Conservation (phyloP, 2,113 vertebrate species). For the Catharus minimus region DNA sequence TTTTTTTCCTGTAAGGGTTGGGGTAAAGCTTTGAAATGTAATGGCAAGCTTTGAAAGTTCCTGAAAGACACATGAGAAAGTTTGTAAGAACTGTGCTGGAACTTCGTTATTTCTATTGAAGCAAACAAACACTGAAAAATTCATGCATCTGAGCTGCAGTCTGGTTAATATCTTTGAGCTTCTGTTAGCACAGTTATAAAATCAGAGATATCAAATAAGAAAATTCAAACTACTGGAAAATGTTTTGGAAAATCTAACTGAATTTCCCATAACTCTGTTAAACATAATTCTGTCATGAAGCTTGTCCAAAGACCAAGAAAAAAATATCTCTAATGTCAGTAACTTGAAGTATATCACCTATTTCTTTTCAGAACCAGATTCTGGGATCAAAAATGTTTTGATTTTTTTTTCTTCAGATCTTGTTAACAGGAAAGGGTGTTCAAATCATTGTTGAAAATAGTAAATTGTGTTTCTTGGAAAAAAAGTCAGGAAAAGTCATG, state of each 20-base stretch:
- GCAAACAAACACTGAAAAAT: neutral
- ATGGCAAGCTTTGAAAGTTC: neutral
- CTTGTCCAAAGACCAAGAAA: neutral
- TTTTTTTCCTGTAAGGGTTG: neutral
- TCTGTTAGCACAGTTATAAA: neutral
- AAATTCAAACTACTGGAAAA: neutral
- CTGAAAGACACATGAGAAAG: neutral
- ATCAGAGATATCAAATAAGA: neutral
- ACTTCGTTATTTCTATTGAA: neutral
- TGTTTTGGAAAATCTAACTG: neutral
- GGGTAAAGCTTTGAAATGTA: neutral
- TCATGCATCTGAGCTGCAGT: neutral
- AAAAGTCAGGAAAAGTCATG: neutral
- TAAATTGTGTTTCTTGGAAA: neutral
- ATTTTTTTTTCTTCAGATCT: neutral
- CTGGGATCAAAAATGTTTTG: neutral
- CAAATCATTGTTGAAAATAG: neutral
- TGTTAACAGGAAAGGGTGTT: neutral
- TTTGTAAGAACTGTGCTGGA: neutral
- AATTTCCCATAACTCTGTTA: neutral
- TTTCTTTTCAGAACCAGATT: neutral
- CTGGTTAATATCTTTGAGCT: neutral
- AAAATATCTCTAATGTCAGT: neutral
- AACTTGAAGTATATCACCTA: neutral
- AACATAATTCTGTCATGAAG: neutral